These are phyloP conservation scores for Carassius carassius DNA, from an alignment of 2,113 vertebrate species.

Conservation along the genomic window DNA sequence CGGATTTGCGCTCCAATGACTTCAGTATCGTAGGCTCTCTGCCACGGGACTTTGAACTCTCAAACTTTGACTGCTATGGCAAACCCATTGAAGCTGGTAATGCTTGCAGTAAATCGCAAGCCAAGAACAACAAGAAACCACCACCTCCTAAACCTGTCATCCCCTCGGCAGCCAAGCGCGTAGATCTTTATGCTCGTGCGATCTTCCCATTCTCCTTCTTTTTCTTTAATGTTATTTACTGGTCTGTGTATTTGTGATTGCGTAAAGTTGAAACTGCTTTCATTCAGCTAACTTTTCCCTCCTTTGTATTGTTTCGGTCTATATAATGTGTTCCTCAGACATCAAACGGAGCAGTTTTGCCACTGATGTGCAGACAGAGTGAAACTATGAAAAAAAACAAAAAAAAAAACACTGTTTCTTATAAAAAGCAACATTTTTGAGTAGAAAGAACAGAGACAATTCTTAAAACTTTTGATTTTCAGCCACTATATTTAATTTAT, in stretches of 20 bases:
- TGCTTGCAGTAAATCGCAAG: constrained; percentile 83
- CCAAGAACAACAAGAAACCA: constrained; percentile 92
- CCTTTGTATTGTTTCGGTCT: background rate
- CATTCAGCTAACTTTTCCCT: background rate
- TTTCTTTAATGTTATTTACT: constrained; percentile 99
- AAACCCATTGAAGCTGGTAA: constrained; percentile 90
- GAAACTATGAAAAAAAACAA: background rate
- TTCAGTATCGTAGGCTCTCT: constrained; percentile 99
- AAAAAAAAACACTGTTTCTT: background rate
- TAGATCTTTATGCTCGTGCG: constrained; percentile 94
- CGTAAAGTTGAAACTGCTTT: constrained; percentile 14
- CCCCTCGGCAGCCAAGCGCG: constrained; percentile 92
- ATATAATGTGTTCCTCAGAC: constrained; percentile 36
- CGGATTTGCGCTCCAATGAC: constrained; percentile 95
- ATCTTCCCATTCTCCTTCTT: constrained; percentile 97
- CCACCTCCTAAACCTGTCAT: constrained; percentile 95
- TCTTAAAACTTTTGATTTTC: constrained; percentile 22
- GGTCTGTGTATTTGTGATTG: constrained; percentile 97
- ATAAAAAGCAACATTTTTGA: constrained; percentile 20
- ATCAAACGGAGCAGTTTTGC: background rate
- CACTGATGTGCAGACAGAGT: constrained; percentile 38
- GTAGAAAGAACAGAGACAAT: constrained; percentile 20
- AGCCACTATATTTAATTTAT: constrained; percentile 52
- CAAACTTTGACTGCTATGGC: constrained; percentile 98
- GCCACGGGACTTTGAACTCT: constrained; percentile 97